Percentiles rank a stretch among this genome's conserved stretches.
These are phyloP conservation scores for Gallinago stenura DNA, from an alignment of 2,797 vertebrate genomes.

Conservation along the genomic window DNA sequence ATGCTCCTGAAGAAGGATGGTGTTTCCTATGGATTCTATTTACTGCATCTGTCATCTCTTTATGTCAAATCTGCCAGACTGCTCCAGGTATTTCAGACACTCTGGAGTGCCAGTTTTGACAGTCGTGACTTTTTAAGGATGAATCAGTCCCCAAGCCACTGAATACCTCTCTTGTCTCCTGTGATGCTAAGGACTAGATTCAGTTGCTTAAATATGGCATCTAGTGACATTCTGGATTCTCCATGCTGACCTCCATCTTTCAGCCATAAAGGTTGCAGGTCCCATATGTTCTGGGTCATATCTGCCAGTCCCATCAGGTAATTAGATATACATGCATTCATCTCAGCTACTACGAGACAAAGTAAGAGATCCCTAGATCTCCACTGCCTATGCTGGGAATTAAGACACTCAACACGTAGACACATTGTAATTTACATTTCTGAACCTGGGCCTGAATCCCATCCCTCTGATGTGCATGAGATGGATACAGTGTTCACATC, in stretches of 20 bases:
- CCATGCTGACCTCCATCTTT: background rate
- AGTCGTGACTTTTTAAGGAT: background rate
- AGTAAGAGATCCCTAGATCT: background rate
- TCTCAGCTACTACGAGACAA: background rate
- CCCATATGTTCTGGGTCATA: background rate
- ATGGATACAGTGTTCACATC: background rate
- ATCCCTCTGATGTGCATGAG: background rate
- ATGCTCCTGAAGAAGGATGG: background rate
- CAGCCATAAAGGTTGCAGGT: background rate
- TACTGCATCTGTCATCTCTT: background rate
- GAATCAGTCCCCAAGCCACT: background rate
- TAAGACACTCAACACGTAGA: background rate
- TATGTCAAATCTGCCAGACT: background rate
- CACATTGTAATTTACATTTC: background rate
- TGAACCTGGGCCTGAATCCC: background rate
- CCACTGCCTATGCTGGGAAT: background rate
- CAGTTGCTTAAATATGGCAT: background rate
- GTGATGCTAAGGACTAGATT: fast-evolving
- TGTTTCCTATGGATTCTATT: background rate
- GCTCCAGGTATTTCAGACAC: background rate
- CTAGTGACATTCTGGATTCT: background rate
- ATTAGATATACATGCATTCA: background rate
- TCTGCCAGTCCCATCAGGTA: background rate
- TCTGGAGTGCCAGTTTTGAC: too few species aligned
- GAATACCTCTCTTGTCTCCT: background rate